Evolutionary conservation across 2,113 vertebrate species (phyloP), one percentile per base, ranked within the genome.

Genomic region (Bolborhynchus lineola): DNA sequence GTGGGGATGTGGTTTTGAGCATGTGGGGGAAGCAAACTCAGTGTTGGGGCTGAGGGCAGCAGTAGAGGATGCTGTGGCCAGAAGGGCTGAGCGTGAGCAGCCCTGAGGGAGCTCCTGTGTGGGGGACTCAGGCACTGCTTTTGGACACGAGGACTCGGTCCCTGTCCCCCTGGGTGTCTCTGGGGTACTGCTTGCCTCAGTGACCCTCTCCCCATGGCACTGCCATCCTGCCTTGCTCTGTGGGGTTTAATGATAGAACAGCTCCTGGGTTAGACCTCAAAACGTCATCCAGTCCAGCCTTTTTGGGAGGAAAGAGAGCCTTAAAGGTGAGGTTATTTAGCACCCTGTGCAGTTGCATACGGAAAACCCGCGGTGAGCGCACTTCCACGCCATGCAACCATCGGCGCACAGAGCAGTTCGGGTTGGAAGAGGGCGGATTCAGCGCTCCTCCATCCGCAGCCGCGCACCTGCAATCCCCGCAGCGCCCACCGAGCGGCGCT

Each of bases 121-220:
- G 18, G 44, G 50, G 33, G 8, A 4, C 10, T 23, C 64, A 53
- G 18, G 24, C 0, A 1, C 42, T 31, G 52, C 19, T 41, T 26
- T n/a, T 0, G 12, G 11, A 23, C 21, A 10, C 16, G 19, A n/a
- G 55, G 62, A 52, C 31, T 33, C 28, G 23, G 13, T 59, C 26
- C 28, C 16, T 26, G 39, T 46, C 13, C 41, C 7, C 16, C 18
- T 16, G 55, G 13, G 29, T 13, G 8, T 7, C 29, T 82, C 42
- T 4, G 41, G n/a, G 17, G 13, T 29, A 19, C 47, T 1, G 0
- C 35, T 52, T 2, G 2, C 65, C 13, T 14, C 16, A 23, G 26
- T 4, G 10, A 16, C 49, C 15, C 10, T n/a, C 11, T 14, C 37
- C 10, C 31, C 71, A 3, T 15, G 53, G 24, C 20, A 10, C 53